Base-by-base conservation (phyloP, 2,113 vertebrate species). In the Sorex araneus region DNA sequence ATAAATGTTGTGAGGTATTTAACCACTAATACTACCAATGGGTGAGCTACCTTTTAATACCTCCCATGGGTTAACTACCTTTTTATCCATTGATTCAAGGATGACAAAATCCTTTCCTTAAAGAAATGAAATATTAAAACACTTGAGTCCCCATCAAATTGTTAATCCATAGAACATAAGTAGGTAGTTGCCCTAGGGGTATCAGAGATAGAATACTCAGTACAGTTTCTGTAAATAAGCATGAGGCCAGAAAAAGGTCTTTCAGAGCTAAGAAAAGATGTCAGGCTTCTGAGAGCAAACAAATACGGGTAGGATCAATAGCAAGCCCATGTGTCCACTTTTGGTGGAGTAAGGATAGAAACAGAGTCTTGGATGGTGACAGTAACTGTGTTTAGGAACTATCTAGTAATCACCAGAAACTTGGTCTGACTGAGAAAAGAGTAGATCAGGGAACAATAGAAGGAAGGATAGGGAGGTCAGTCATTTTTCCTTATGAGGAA, bases 61-160 rank as follows among this genome's bases (percentile, higher is more conserved):
- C 47, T 50, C 47, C 47, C 6, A 50, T 50, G 47, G 47, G 13
- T 50, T 50, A 50, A 13, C 47, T 40, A 40, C 40, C 40, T 40
- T 40, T 40, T 40, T 40, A 40, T 40, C 40, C 40, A 40, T 40
- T 40, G 40, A 40, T 40, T 40, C 40, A 40, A 40, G 40, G 7
- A 40, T 3, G 40, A 50, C n/a, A 80, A 66, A 9, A 76, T 45
- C 6, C 19, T 89, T 91, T 84, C 84, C 70, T 78, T 86, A 81
- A 84, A 75, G 67, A 91, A 86, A 60, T 1, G 60, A 28, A 1
- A n/a, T 36, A 73, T 6, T 70, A 69, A 64, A 25, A 89, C 27
- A 85, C 40, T 28, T 40, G 66, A 74, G 1, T 27, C 10, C 15
- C 30, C 21, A 25, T 11, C 8, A 73, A 77, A 27, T 27, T 64